Evolutionary conservation across 2,888 invertebrate genomes (phyloP).

Genomic region (Willowsia nigromaculata): DNA sequence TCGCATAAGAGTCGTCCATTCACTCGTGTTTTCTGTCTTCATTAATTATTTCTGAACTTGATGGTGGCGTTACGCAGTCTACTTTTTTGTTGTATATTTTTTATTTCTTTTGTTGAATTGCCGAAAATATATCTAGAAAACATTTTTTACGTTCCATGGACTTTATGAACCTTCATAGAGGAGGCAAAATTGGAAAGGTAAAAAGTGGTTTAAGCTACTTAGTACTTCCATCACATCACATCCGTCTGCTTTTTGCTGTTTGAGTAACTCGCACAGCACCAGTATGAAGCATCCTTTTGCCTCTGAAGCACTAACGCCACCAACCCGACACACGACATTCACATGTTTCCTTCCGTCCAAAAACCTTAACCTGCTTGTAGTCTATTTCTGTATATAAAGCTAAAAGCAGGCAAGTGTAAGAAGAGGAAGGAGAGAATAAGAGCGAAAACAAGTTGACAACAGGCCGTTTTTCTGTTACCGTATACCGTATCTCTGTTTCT

Average conservation of each 20-base stretch:
- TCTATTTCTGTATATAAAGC: neutral
- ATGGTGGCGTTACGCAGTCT: neutral
- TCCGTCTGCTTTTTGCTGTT: slow-evolving; percentile 3
- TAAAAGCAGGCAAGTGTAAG: neutral
- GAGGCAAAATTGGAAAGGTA: neutral
- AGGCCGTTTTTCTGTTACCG: neutral
- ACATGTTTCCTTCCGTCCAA: slow-evolving; percentile 1
- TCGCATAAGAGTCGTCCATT: neutral
- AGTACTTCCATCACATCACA: neutral
- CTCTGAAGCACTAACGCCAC: neutral
- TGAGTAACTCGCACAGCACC: neutral
- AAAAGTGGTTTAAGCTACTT: neutral
- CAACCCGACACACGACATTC: neutral
- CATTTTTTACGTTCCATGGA: neutral
- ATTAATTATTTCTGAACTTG: neutral
- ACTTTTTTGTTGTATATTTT: neutral
- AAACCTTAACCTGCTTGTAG: neutral
- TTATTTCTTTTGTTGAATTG: neutral
- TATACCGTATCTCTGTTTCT: neutral
- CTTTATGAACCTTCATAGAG: neutral
- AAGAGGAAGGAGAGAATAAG: neutral
- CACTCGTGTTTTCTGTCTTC: neutral
- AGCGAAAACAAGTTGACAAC: neutral
- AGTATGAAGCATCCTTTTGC: neutral
- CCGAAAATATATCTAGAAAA: neutral